Conservation (phyloP, 1,140 invertebrate species). For the Bombus affinis region DNA sequence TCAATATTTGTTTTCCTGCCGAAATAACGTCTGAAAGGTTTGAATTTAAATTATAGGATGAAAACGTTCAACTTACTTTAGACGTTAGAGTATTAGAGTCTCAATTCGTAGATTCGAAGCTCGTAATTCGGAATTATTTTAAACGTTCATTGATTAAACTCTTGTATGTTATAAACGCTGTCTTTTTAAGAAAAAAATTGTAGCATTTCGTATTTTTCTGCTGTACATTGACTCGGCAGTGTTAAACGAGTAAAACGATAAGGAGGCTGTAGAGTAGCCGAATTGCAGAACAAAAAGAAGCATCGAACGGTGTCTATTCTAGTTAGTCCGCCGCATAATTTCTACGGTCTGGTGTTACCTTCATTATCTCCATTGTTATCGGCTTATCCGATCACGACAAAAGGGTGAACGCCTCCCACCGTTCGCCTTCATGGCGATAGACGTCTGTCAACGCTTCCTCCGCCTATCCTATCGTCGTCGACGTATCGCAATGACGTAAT, state of each 20-base stretch:
- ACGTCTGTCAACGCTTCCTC: conserved; percentile 7
- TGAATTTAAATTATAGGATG: too few species aligned
- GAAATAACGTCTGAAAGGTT: too few species aligned
- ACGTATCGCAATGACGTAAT: not conserved
- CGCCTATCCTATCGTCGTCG: conserved; percentile 6
- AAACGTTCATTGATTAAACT: too few species aligned
- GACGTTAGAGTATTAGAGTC: too few species aligned
- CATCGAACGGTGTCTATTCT: not conserved
- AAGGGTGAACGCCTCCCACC: conserved; percentile 15
- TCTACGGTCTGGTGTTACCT: conserved; percentile 52
- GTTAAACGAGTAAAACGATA: not conserved
- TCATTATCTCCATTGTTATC: conserved; percentile 63
- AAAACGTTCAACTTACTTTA: too few species aligned
- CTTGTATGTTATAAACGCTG: too few species aligned
- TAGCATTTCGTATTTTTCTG: too few species aligned
- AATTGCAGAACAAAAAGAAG: not conserved
- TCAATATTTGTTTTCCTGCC: too few species aligned
- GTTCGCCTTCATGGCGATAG: not conserved
- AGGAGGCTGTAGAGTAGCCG: not conserved
- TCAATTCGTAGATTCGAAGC: too few species aligned
- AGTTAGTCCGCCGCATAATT: conserved; percentile 57
- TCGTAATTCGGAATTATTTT: too few species aligned
- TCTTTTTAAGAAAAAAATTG: too few species aligned
- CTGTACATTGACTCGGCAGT: not conserved
- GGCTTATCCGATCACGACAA: conserved; percentile 50